Evolutionary conservation across 2,888 invertebrate species (phyloP), one percentile per base, ranked within the genome.

Genomic region (Drosophila formosana): DNA sequence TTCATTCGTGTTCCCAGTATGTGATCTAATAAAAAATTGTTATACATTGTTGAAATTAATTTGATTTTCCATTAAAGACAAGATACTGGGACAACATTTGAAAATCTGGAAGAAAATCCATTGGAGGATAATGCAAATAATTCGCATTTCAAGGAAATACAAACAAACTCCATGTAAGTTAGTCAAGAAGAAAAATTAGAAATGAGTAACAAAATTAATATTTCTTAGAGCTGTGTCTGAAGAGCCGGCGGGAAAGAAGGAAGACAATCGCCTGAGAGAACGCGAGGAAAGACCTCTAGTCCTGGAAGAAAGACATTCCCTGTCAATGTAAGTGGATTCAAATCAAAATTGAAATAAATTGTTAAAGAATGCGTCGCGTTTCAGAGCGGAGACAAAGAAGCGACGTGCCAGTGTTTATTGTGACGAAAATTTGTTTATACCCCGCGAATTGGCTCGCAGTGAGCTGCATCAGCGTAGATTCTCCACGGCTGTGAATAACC

Each of bases 371-470:
- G 4, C 6, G 6, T 57, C 8, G 4, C 9, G 13, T 30, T 37
- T 5, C 43, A 89, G 89, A 26, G 89, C 90, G 30, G 80, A 89
- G 46, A 82, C 89, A 1, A 89, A 90, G 9, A 85, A 82, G 47
- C 81, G 78, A 3, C 80, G 89, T 1, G 90, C 79, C 11, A 80
- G 77, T 50, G 86, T 89, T 13, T 78, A 62, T 13, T 82, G 70
- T 28, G 52, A 53, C 28, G 58, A 85, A 26, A 58, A 50, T 11
- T 66, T 89, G 3, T 89, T 89, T 43, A 83, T 89, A 62, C 90
- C 89, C 26, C 85, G 75, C 11, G 69, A 83, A 26, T 23, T 89
- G 43, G 80, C 83, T 3, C 88, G 83, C 0, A 56, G 75, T 26
- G 75, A 87, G 3, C 6, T 87, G 4, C 52, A 53, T 6, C 52